Base-by-base conservation (phyloP, 37 sponge, comb jelly and placozoan genomes). In the Ianthella basta region DNA sequence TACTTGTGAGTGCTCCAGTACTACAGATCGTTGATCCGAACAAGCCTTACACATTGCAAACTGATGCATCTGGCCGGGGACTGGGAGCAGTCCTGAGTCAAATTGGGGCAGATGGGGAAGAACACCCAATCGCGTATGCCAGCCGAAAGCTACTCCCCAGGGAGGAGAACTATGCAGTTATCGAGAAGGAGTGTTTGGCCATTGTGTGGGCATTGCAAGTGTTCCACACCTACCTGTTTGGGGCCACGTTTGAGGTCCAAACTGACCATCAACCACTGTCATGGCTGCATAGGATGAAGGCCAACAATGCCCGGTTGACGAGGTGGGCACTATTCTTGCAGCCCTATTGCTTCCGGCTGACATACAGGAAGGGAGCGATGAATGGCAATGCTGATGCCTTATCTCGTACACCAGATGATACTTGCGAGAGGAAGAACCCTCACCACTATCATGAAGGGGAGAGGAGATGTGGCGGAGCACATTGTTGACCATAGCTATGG, bases 111-210 rank as follows among this genome's bases (percentile, higher is more conserved):
- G 39, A 72, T 84, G 85, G 85, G 0, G 59, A 84, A 27, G 87
- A 86, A 80, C 87, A 86, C 40, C 87, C 87, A 23, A 66, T 80
- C 16, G 87, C 80, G 18, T 86, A 57, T 53, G 37, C 54, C n/a
- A 86, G 80, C 41, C 70, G 65, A n/a, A 55, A 80, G 23, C 35
- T 79, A 0, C 25, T 35, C 23, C 81, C 87, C 4, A 4, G n/a
- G 24, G 86, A 86, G 41, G 56, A 56, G 56, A 59, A 80, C 44
- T 86, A 86, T 41, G 80, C 87, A 34, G 59, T 56, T 21, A 81
- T 80, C n/a, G 87, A 86, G 55, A 86, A 80, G 70, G 87, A 86
- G 55, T 86, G 81, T 36, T 41, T 75, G 23, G 86, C 86, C 65
- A 60, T 79, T n/a, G 79, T 59, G 24, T 64, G 80, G 87, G 80